phyloP scores from a whole-genome alignment of 2,888 invertebrate genomes.

The Eustalomyia histrio region DNA sequence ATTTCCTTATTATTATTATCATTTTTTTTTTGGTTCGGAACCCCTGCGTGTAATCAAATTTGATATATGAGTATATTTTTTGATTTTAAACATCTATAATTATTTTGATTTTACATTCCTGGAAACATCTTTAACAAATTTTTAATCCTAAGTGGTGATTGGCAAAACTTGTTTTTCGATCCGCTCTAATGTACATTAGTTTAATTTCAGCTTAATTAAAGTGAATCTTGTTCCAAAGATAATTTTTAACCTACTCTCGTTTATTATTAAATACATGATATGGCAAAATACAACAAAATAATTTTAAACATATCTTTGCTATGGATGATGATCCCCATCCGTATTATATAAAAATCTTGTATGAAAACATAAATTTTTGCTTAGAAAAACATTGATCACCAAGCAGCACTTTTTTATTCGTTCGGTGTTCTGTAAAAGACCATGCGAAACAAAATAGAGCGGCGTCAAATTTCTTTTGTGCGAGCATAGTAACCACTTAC shows the following conservation, averaged over 20 bases:
- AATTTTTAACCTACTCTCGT: constrained; percentile 13
- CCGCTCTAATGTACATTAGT: too few species aligned
- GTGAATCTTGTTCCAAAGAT: not conserved
- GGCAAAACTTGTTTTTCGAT: too few species aligned
- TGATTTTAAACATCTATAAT: too few species aligned
- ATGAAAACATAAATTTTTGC: constrained; percentile 2
- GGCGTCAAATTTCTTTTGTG: constrained; percentile 68
- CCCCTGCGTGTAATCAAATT: too few species aligned
- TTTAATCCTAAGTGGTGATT: too few species aligned
- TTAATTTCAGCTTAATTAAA: too few species aligned
- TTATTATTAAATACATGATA: constrained; percentile 22
- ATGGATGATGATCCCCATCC: not conserved
- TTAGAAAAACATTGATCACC: constrained; percentile 51
- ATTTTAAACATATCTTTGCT: constrained; percentile 39
- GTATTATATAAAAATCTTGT: constrained; percentile 33
- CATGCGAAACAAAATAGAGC: constrained; percentile 64
- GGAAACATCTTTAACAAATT: too few species aligned
- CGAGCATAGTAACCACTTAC: constrained; percentile 45
- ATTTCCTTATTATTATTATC: too few species aligned
- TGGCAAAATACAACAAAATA: constrained; percentile 49
- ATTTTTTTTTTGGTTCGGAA: too few species aligned
- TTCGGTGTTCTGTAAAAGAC: constrained; percentile 37
- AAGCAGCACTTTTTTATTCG: not conserved
- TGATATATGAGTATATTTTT: too few species aligned
- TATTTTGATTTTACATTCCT: too few species aligned